Base-by-base conservation (phyloP, 2,888 invertebrate genomes). In the Folsomia candida region DNA sequence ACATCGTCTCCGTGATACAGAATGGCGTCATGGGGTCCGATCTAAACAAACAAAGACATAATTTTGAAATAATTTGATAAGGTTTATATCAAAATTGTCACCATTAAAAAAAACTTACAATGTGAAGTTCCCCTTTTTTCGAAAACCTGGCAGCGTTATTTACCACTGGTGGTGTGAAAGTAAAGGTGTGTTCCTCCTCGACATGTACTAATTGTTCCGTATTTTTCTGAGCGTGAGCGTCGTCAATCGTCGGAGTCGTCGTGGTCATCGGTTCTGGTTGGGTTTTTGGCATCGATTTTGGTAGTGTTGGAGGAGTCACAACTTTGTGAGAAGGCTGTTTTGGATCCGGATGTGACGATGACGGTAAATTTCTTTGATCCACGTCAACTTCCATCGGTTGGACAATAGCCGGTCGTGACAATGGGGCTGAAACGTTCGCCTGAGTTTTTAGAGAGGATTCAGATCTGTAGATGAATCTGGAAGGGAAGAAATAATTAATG, bases 1-100 rank as follows among this genome's bases (percentile, higher is more conserved):
- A 87, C 85, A n/a, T 85, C 84, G 81, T 87, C 86, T 64, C 87
- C 81, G 73, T 88, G 88, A 82, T 91, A 94, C 25, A 89, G 84
- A 77, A 93, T 85, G 1, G 93, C 92, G 82, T 90, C 90, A 75
- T 91, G 87, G 70, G 87, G 87, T 60, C 91, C 91, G 81, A 90
- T 37, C 37, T 37, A 14, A 37, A 37, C 14, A 37, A 37, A 37
- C 14, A 37, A 37, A 14, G 14, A 37, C 14, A 4, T 37, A 9
- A 37, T 37, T 14, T 9, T 37, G 14, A 37, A 37, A 37, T 37
- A 14, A 37, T 9, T 37, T n/a, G n/a, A n/a, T n/a, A n/a, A n/a
- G n/a, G n/a, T n/a, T n/a, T n/a, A n/a, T n/a, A n/a, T n/a, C n/a
- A n/a, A n/a, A n/a, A n/a, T n/a, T n/a, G n/a, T n/a, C n/a, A n/a